Base-by-base conservation (phyloP, 1,140 invertebrate genomes). In the Diachasmimorpha longicaudata region DNA sequence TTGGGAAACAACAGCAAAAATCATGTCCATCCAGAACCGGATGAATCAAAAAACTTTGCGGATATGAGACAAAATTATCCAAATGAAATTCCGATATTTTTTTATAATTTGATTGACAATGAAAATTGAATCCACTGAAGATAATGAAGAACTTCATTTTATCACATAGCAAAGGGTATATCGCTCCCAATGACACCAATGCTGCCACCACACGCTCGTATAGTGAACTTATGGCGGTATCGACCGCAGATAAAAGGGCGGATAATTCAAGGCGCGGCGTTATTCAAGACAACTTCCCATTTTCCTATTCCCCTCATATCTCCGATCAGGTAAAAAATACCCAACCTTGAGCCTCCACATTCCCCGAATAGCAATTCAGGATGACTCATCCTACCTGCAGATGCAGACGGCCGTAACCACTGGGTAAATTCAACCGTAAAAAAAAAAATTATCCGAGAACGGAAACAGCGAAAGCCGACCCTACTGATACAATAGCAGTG, bases 391-490 rank as follows among this genome's bases (percentile, higher is more conserved):
- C 10, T 11, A 63, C 58, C 19, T 11, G 19, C 21, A 63, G 58
- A 63, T 63, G 58, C 58, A 63, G 58, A 63, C 58, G 23, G 13
- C 39, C 13, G 39, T 42, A 58, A 21, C 19, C 16, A 58, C 16
- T 58, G 23, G 52, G 6, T 14, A 68, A 68, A 16, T 39, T 36
- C 11, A 16, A 37, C 16, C 19, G 36, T n/a, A 14, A 13, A 66
- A 11, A 9, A 16, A 68, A 68, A 68, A 68, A 37, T 8, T 4
- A 14, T 63, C 31, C n/a, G 4, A 39, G n/a, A 66, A 66, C 66
- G 66, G 66, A 68, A 68, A 68, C 16, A 39, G 66, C 66, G 66
- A 68, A 68, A 68, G 36, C 66, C 25, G 63, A 5, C 63, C n/a
- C 21, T 36, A 66, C 16, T 68, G 36, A 25, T n/a, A 39, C 66